Base-by-base conservation (phyloP, 2,888 invertebrate species). In the Lydus trimaculatus region DNA sequence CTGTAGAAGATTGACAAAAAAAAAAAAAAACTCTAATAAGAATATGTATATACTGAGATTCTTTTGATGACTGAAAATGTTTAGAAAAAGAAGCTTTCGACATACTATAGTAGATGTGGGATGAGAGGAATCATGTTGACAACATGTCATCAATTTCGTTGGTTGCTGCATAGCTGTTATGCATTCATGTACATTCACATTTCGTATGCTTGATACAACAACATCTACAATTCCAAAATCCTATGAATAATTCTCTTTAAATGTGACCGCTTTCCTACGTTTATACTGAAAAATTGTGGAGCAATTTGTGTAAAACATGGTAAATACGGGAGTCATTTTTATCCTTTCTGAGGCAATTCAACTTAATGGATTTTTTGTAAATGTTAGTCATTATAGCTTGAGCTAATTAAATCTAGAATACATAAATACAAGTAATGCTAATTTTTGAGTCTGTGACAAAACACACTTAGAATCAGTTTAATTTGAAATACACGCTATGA, bases 231-330 rank as follows among this genome's bases (percentile, higher is more conserved):
- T 59, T 59, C 59, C 28, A 59, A 43, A 59, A 59, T 31, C 60
- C 33, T 36, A 60, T 60, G 60, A 60, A 60, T 60, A 60, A 60
- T 60, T 60, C 60, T 33, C 11, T 60, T 60, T 60, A 60, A 60
- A 25, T 36, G 60, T 36, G 31, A n/a, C 31, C 60, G 60, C 31
- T 13, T 31, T 36, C 23, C 31, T 33, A 11, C 36, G 60, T 20
- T 48, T 11, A 48, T 23, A 60, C 31, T 60, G 60, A 60, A 60
- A 60, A 60, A 59, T 59, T 59, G 59, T 33, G 15, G 31, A 20
- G 36, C 60, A 60, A 60, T 60, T 59, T 28, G 25, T 59, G 59
- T 31, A 31, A 20, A 59, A 28, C 17, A 59, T n/a, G 28, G 33
- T 31, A 28, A 23, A 43, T 43, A 43, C 43, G 43, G n/a, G n/a